phyloP scores from a whole-genome alignment of 2,888 invertebrate genomes.

The Drosophila cracens region DNA sequence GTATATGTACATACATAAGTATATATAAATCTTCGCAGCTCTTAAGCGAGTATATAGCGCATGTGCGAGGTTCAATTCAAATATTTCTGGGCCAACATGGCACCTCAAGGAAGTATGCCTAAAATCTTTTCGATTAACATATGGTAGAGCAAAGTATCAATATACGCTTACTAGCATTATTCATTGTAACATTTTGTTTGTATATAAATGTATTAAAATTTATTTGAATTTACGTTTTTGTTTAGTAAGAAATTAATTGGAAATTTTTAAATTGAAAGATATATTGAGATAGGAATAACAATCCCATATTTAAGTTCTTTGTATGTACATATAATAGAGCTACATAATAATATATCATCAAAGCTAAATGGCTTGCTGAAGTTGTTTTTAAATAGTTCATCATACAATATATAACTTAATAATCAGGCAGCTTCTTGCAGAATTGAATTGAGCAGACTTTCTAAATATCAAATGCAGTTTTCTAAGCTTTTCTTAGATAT shows the following conservation, averaged over 20 bases:
- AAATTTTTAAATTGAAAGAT: not conserved
- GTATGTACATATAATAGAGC: not conserved
- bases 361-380: not conserved
- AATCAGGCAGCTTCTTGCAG: not conserved
- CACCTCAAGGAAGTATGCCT: not conserved
- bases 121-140: too few relatives aligned
- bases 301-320: not conserved
- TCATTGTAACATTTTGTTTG: not conserved
- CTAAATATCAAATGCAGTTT: not conserved
- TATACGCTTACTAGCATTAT: not conserved
- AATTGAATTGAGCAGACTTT: not conserved
- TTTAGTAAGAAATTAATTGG: not conserved
- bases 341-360: not conserved
- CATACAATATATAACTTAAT: not conserved
- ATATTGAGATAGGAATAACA: not conserved
- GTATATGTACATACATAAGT: constrained; percentile 30
- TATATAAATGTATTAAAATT: not conserved
- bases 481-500: too few relatives aligned
- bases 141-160: too few relatives aligned
- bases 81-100: not conserved
- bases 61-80: constrained; percentile 26
- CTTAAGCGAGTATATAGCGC: constrained; percentile 11
- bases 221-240: not conserved
- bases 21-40: constrained; percentile 38
- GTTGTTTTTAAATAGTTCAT: not conserved